Evolutionary conservation across 2,888 invertebrate genomes (phyloP).

Genomic region (Dyspetes luteomarginatus): DNA sequence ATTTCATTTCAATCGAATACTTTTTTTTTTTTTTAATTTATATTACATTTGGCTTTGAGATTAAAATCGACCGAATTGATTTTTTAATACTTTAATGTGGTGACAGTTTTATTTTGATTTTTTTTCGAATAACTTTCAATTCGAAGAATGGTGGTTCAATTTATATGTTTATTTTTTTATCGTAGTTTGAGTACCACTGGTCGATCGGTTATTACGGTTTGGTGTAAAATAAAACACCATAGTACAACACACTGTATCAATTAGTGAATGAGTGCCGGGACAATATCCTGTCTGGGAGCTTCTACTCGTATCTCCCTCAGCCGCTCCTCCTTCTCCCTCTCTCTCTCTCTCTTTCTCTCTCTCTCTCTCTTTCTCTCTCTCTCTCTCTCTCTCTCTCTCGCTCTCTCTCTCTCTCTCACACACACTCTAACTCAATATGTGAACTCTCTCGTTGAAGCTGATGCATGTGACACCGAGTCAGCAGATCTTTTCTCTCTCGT

Average conservation of each 20-base stretch:
- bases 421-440: slow-evolving; percentile 35
- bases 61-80: too few species aligned
- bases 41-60: not conserved
- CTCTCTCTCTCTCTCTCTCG: slow-evolving; percentile 39
- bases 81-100: too few species aligned
- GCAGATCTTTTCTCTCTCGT: slow-evolving; percentile 40
- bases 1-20: too few species aligned
- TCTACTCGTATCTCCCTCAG: slow-evolving; percentile 54
- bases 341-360: slow-evolving; percentile 44
- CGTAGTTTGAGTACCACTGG: slow-evolving; percentile 75
- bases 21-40: too few species aligned
- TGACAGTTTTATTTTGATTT: too few species aligned
- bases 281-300: slow-evolving; percentile 80
- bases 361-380: slow-evolving; percentile 32
- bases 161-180: slow-evolving; percentile 45
- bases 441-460: slow-evolving; percentile 34
- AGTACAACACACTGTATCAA: slow-evolving; percentile 77
- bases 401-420: slow-evolving; percentile 26
- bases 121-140: too few species aligned
- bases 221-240: slow-evolving; percentile 78
- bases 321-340: slow-evolving; percentile 26
- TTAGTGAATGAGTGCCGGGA: slow-evolving; percentile 80
- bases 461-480: slow-evolving; percentile 34
- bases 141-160: too few species aligned
- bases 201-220: slow-evolving; percentile 42